Base-by-base conservation (phyloP, 1,140 invertebrate species). In the Theocolax elegans region DNA sequence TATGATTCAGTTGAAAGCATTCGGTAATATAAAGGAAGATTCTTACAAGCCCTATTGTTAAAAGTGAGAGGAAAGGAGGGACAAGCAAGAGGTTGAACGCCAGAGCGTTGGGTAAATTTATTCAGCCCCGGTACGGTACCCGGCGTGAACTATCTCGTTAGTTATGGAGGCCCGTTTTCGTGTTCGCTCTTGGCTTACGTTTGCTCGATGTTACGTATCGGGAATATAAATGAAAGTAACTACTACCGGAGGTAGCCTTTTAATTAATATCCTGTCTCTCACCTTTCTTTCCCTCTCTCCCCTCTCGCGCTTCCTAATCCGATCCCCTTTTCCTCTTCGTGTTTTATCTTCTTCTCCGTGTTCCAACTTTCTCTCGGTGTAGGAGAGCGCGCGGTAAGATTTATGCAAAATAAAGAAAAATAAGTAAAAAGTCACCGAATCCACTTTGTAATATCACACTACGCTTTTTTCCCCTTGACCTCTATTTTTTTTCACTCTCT, bases 151-250 rank as follows among this genome's bases (percentile, higher is more conserved):
- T 66, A 66, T 66, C 64, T 66, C 64, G 64, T 66, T 56, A 56
- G 64, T 66, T 66, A 46, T 56, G 51, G 38, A 66, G 51, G 51
- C 46, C 12, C 31, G 31, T 42, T 65, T 38, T 53, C 62, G 19
- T 49, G 48, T 53, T 53, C 49, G 40, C 62, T n/a, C 31, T 35
- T 10, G n/a, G 31, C 49, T 53, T 53, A 27, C 46, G 29, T 51
- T 23, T 53, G 49, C 63, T 65, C n/a, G 48, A 65, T 42, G 63
- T 46, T 66, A 66, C 51, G 51, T 66, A 66, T 66, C 51, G 64
- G 64, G 51, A 66, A 66, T 66, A 66, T 66, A 66, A 66, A 66
- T 66, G 64, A 56, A 56, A 66, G 64, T 66, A 46, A 66, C 64
- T 56, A 31, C n/a, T 10, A 12, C n/a, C 6, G 38, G 17, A 10